These are phyloP conservation scores for Rhabdornis inornatus DNA, from an alignment of 2,113 vertebrate species.

Conservation along the genomic window DNA sequence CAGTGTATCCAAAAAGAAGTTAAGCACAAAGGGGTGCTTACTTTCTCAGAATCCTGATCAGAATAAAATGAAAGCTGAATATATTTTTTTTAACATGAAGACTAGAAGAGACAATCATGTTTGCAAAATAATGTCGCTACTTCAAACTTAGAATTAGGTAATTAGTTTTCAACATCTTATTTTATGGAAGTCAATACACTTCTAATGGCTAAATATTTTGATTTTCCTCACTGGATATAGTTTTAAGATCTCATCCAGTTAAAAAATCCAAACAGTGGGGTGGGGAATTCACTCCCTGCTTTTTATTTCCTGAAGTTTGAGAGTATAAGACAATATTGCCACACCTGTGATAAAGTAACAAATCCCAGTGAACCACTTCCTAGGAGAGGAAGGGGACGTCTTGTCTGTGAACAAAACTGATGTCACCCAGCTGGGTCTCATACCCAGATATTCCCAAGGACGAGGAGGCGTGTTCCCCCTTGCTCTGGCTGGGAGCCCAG, in stretches of 20 bases:
- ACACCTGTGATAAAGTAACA: not conserved
- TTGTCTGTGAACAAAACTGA: not conserved
- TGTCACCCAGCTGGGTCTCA: fast-evolving
- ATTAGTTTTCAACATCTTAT: not conserved
- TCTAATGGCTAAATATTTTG: not conserved
- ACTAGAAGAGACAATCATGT: not conserved
- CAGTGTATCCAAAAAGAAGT: not conserved
- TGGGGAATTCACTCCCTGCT: not conserved
- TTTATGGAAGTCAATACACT: not conserved
- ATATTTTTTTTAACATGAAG: not conserved
- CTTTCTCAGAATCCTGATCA: not conserved
- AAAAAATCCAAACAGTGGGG: fast-evolving
- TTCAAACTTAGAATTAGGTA: not conserved
- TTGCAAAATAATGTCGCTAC: not conserved
- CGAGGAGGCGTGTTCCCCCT: fast-evolving
- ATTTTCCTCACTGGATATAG: not conserved
- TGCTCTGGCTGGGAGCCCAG: not conserved
- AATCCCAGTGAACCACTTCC: not conserved
- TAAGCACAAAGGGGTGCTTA: not conserved
- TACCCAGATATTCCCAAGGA: fast-evolving
- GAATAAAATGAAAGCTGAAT: not conserved
- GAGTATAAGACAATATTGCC: fast-evolving
- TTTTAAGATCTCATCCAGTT: not conserved
- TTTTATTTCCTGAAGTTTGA: not conserved
- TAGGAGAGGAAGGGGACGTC: not conserved